These are phyloP conservation scores for Temnothorax longispinosus DNA, from an alignment of 1,140 invertebrate genomes.

Conservation along the genomic window DNA sequence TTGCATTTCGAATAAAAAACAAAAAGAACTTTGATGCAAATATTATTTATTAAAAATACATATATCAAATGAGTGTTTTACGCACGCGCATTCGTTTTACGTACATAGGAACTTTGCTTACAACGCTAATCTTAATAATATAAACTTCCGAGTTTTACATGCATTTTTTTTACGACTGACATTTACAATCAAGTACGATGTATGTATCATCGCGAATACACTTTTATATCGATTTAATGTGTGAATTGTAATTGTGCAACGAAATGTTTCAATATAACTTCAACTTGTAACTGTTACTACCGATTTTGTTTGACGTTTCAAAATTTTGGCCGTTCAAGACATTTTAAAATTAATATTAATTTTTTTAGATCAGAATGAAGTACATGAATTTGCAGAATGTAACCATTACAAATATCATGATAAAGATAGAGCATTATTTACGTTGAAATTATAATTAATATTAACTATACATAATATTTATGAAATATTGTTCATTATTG, in stretches of 20 bases:
- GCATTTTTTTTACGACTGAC: not conserved
- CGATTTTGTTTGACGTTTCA: not conserved
- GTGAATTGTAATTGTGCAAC: too few relatives aligned
- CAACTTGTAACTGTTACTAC: not conserved
- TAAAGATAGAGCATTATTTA: not conserved
- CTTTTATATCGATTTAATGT: not conserved
- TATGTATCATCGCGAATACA: not conserved
- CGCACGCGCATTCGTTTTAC: not conserved
- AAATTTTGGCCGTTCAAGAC: not conserved
- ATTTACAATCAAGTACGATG: not conserved
- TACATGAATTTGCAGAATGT: not conserved
- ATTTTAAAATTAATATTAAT: too few relatives aligned
- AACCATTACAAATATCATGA: not conserved
- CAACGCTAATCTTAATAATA: not conserved
- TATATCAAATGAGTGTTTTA: not conserved
- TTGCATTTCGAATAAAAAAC: constrained; percentile 48
- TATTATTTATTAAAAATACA: constrained; percentile 52
- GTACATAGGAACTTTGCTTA: constrained; percentile 23
- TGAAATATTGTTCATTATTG: not conserved
- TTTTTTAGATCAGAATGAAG: not conserved
- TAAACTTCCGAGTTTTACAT: not conserved
- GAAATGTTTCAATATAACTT: too few relatives aligned
- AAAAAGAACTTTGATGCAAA: constrained; percentile 11
- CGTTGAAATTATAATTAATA: not conserved
- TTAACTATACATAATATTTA: not conserved